Evolutionary conservation across 2,113 vertebrate species (phyloP), one percentile per base, ranked within the genome.

Genomic region (Halichoerus grypus): DNA sequence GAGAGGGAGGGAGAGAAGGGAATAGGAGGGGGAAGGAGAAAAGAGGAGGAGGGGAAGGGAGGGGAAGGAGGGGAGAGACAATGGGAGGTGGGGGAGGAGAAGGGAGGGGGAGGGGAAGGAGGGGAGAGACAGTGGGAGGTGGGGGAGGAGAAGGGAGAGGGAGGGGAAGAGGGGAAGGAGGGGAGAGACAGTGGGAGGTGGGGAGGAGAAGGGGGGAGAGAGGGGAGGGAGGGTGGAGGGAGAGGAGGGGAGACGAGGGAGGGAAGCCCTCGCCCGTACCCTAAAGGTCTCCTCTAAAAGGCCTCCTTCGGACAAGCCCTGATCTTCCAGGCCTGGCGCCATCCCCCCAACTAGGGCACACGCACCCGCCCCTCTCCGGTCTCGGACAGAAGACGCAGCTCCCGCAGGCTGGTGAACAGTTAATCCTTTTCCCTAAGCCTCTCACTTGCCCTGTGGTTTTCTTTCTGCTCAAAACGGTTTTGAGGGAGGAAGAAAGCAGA

Each of bases 381-480:
- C 18, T n/a, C 14, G 0, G 61, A 3, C 26, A 0, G 65, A 18
- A n/a, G 67, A 8, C 46, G 4, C 63, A 7, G 53, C 13, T 36
- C 39, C 76, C 5, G 13, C 8, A 1, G 74, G 80, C 83, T 22
- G 4, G 15, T 1, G 1, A 22, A 51, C 42, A 26, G 96, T 42
- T 88, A 33, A 39, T 0, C 1, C 6, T 1, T 8, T 36, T 31
- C 57, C 36, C 83, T 1, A 2, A 61, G 79, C 1, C 5, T 14
- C 91, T 49, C 59, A 6, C 69, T 61, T 0, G 14, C 28, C 46
- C 79, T 93, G 96, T 4, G 92, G 95, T 84, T 96, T 96, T 18
- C 8, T 31, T 81, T 81, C 69, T 88, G 77, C 95, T 94, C 77
- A 33, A n/a, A 69, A 13, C 16, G 36, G 69, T 59, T 76, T 57